phyloP scores from a whole-genome alignment of 2,113 vertebrate species.

The Pungitius pungitius region DNA sequence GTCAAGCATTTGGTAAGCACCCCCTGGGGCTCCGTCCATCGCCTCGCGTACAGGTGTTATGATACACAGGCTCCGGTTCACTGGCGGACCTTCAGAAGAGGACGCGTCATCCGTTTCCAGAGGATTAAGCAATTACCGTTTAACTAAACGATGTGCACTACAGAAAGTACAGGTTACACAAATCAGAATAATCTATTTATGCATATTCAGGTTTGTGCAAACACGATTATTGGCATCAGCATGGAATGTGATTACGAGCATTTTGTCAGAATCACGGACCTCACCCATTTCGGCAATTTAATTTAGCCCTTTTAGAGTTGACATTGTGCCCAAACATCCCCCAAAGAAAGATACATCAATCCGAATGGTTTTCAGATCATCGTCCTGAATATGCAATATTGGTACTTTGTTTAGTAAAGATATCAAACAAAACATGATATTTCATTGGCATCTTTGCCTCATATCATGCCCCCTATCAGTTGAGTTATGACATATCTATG shows the following conservation, averaged over 20 bases:
- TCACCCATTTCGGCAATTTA: neutral
- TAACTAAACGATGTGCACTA: constrained; percentile 18
- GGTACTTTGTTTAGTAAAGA: no score
- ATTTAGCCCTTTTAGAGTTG: neutral
- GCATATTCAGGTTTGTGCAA: constrained; percentile 4
- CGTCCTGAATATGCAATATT: no score
- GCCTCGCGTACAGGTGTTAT: constrained; percentile 65
- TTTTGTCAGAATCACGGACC: neutral
- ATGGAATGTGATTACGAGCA: neutral
- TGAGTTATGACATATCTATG: neutral
- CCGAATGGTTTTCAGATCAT: neutral
- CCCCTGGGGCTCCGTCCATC: constrained; percentile 53
- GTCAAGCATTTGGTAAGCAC: constrained; percentile 55
- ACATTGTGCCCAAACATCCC: neutral
- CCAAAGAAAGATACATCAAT: neutral
- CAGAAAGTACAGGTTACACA: constrained; percentile 3
- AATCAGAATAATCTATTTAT: constrained; percentile 9
- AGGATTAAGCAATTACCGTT: constrained; percentile 28
- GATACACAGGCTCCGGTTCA: constrained; percentile 38
- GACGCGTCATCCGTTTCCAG: constrained; percentile 27
- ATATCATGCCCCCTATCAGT: neutral
- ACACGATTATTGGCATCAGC: constrained; percentile 3
- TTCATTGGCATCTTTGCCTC: neutral
- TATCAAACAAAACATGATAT: no score
- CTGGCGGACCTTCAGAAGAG: constrained; percentile 19